Base-by-base conservation (phyloP, 2,888 invertebrate species). In the Pandemis heparana region DNA sequence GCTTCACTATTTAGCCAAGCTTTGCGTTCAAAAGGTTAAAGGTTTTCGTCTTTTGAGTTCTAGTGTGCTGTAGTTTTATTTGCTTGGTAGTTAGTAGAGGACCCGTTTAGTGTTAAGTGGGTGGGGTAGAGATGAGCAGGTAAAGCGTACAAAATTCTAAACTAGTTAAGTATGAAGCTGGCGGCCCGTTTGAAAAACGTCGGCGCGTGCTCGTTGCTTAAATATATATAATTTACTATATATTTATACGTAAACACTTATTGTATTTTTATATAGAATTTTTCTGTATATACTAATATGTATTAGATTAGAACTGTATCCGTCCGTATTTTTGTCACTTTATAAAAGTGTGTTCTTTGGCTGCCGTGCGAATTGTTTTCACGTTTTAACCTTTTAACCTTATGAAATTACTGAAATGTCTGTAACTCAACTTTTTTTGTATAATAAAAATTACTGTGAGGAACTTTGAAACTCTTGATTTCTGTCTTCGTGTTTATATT, bases 91-190 rank as follows among this genome's bases (percentile, higher is more conserved):
- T 4, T 23, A 18, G n/a, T 60, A n/a, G n/a, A 10, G 32, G 59
- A 39, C 60, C 60, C 32, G 14, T n/a, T 48, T 6, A 46, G 63
- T 43, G 1, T 23, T 9, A 12, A 66, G 18, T 41, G 16, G 10
- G 23, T 23, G 32, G 43, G 23, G 2, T 0, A 14, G 38, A 18
- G 14, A 23, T 16, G 6, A 56, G 14, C 9, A 39, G 16, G 16
- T 51, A 56, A 59, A 73, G 73, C 73, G 73, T 73, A 53, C 38
- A 23, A 61, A 0, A 73, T 73, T 73, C 73, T 73, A 73, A 73
- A 73, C 9, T 73, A 73, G 14, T 9, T 23, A 32, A 32, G 23
- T 32, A 3, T 62, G 5, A 73, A 63, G 59, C 16, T 6, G 70
- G 32, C 23, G 56, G 43, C 59, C 38, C 38, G 48, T 6, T 10